A percentile compares a stretch with the other conserved stretches of the same genome.
These are phyloP conservation scores for Torymus aiolomorphi DNA, from an alignment of 2,888 invertebrate species.

Conservation along the genomic window DNA sequence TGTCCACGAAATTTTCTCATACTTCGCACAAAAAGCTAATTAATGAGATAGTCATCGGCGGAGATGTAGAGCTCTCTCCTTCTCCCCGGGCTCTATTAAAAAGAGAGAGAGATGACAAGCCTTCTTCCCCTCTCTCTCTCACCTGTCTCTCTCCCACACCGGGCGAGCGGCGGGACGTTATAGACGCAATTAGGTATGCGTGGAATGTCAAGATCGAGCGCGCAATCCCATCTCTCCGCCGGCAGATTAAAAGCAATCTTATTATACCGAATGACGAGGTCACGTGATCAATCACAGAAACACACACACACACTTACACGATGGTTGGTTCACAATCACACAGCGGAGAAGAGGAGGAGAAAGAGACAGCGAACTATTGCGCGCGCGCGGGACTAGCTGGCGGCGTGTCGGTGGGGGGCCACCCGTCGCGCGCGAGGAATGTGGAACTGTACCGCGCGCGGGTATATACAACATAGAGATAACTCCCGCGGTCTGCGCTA, in stretches of 20 bases:
- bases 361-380: slow-evolving; percentile 61
- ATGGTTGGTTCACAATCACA: slow-evolving; percentile 54
- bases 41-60: too few relatives aligned
- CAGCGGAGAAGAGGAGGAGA: slow-evolving; percentile 38
- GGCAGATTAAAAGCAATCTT: slow-evolving; percentile 73
- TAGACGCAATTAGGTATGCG: slow-evolving; percentile 57
- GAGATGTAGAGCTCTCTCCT: not conserved
- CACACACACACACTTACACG: slow-evolving; percentile 63
- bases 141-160: not conserved
- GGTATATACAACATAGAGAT: slow-evolving; percentile 52
- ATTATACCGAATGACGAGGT: slow-evolving; percentile 74
- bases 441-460: slow-evolving; percentile 73
- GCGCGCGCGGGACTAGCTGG: slow-evolving; percentile 43
- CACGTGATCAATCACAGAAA: slow-evolving; percentile 75
- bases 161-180: slow-evolving; percentile 26
- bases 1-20: too few relatives aligned
- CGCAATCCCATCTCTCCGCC: slow-evolving; percentile 62
- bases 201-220: slow-evolving; percentile 56
- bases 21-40: too few relatives aligned
- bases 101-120: too few relatives aligned
- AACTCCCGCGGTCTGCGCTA: slow-evolving; percentile 52
- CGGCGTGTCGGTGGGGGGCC: slow-evolving; percentile 58
- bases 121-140: too few relatives aligned
- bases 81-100: not conserved
- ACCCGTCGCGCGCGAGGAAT: slow-evolving; percentile 74